Base-by-base conservation (phyloP, 2,888 invertebrate species). In the Scaptodrosophila latifasciaeformis region DNA sequence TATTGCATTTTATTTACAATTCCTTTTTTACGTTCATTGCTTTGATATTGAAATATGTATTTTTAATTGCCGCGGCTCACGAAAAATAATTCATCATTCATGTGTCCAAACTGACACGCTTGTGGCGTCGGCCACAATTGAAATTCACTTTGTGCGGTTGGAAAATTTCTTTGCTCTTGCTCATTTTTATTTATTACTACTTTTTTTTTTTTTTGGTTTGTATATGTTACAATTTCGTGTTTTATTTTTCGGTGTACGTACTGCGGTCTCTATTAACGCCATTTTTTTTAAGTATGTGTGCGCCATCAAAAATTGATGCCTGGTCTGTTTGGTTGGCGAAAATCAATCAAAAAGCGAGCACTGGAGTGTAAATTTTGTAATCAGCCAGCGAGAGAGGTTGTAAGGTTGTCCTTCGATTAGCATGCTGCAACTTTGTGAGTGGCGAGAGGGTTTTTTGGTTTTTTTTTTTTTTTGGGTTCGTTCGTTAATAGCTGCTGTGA, bases 81-180 rank as follows among this genome's bases (percentile, higher is more conserved):
- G 53, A 45, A 62, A 67, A 40, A 62, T 71, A 77, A 77, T 75
- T 74, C 71, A 75, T 75, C 75, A 75, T 75, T 74, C 75, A 75
- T 69, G 78, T 74, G 78, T 77, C 64, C 69, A 55, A 75, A 60
- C 61, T 69, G 78, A 69, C 78, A 75, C 75, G 72, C 74, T 71
- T 77, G 77, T 71, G 78, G 75, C 34, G 12, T 12, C 30, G 15
- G 6, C 75, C 78, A 59, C 78, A 71, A 40, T 21, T 21, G 19
- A 40, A 42, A 75, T 75, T 77, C 75, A 75, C 75, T 77, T 75
- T 75, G 78, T 65, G 69, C 60, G 70, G 68, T 59, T 56, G 54
- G 45, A 27, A 58, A 70, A 45, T 53, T 67, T 62, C 57, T 66
- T 55, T 53, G 42, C 34, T 18, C 12, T 30, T 34, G n/a, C n/a